phyloP scores from a whole-genome alignment of 2,113 vertebrate species.

The Sphaerodactylus townsendi region DNA sequence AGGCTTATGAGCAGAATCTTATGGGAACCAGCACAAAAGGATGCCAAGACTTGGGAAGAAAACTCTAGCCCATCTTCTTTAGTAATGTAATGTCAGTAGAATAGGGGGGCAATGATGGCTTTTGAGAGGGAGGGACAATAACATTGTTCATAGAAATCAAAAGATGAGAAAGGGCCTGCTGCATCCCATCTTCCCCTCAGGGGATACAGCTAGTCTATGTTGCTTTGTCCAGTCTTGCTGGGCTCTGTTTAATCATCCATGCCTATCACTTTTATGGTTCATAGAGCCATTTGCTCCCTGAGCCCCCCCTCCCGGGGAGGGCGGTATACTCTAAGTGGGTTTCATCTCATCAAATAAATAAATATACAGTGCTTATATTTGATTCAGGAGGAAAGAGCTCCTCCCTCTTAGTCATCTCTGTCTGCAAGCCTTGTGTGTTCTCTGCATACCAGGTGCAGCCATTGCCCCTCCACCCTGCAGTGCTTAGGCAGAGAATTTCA shows the following conservation, averaged over 20 bases:
- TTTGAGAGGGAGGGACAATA: constrained; percentile 19
- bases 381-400: neutral
- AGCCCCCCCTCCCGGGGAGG: too few species aligned
- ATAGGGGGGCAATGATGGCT: constrained; percentile 8
- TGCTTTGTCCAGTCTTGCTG: neutral
- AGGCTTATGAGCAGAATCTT: neutral
- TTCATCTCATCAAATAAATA: too few species aligned
- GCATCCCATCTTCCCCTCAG: neutral
- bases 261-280: constrained; percentile 16
- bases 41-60: neutral
- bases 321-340: too few species aligned
- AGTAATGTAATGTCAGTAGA: neutral
- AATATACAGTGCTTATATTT: neutral
- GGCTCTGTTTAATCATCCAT: neutral
- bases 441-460: neutral
- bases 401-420: neutral
- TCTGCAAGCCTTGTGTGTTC: neutral
- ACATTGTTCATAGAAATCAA: neutral
- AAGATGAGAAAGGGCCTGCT: constrained; percentile 31
- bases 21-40: neutral
- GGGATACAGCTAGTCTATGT: constrained; percentile 3
- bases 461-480: neutral
- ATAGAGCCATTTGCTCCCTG: neutral
- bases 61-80: neutral
- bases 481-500: neutral